Evolutionary conservation across 2,113 vertebrate species (phyloP), one percentile per base, ranked within the genome.

Genomic region (Rhizomys pruinosus): DNA sequence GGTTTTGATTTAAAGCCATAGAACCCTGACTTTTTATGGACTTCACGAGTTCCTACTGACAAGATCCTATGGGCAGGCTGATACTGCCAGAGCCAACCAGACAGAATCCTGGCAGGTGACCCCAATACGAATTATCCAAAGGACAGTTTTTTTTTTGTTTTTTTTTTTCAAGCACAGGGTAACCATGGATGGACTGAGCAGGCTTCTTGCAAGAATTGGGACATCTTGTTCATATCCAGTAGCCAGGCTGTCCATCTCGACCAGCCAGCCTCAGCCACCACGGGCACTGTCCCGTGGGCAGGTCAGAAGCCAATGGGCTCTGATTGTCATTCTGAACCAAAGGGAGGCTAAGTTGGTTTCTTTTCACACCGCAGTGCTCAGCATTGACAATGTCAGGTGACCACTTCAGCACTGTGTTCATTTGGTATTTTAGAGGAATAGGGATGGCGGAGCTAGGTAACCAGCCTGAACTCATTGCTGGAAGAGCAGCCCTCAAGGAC

Each of bases 271-370:
- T 29, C 16, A 25, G 89, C 77, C 37, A 0, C 9, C 0, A 1
- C 2, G 2, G 42, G 7, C 12, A 52, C 91, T 3, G 69, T 47
- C 87, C 19, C 23, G 0, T 17, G 20, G 80, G 72, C 72, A 55
- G 95, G 29, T 52, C 0, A 1, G 61, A 81, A 93, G 87, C 91
- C 25, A 7, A 2, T 25, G 71, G 74, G 66, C 59, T 68, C 68
- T 32, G 2, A 66, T 55, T 55, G 66, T 92, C 74, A 74, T 71
- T 79, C 63, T n/a, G 86, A 68, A 92, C 74, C 80, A 22, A n/a
- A 57, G 71, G 61, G 57, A 91, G 74, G 84, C 87, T 15, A 71
- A 68, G 63, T 73, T 27, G 88, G 84, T 87, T 68, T 94, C 59
- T 74, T 84, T 89, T 87, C 32, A 42, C 9, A 74, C 90, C 32